Base-by-base conservation (phyloP, 2,113 vertebrate genomes). In the Ceyx melanurus region DNA sequence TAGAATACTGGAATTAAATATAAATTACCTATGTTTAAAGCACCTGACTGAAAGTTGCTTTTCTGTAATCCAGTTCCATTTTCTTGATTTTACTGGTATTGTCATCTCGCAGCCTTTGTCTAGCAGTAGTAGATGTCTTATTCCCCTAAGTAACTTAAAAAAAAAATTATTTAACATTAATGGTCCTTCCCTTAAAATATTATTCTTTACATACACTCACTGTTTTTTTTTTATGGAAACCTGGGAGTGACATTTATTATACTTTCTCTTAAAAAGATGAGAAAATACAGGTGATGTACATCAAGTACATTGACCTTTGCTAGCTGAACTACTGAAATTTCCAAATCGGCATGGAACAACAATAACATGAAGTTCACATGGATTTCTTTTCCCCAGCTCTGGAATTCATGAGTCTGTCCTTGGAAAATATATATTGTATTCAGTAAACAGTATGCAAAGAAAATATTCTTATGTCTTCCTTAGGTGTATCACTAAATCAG, bases 251-350 rank as follows among this genome's bases (percentile, higher is more conserved):
- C 11, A 80, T 61, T 45, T 61, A 4, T 64, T 65, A 7, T 17
- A 29, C 9, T 80, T 81, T n/a, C 13, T 75, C 22, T 33, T 6
- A 50, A 82, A 89, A 28, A 37, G 29, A 4, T 51, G 21, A 73
- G 22, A 64, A 26, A 79, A 61, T 60, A 8, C 11, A 21, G 28
- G 13, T 0, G 0, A 42, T 2, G 1, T 23, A 21, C 15, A 37
- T 1, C 28, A 40, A 75, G 21, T 61, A 29, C 22, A 20, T 4
- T 83, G 60, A 71, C 46, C 76, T 88, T 78, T 10, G 28, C 26
- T 68, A 76, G 67, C 66, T 45, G 37, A 68, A 50, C 73, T 90
- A 25, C 65, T 88, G 68, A 78, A 86, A 81, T 78, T 71, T 83
- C 26, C 81, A 3, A 83, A 3, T 21, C 9, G 57, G 20, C 53